phyloP scores from a whole-genome alignment of 1,140 invertebrate genomes.

The Ctenoplectra terminalis region DNA sequence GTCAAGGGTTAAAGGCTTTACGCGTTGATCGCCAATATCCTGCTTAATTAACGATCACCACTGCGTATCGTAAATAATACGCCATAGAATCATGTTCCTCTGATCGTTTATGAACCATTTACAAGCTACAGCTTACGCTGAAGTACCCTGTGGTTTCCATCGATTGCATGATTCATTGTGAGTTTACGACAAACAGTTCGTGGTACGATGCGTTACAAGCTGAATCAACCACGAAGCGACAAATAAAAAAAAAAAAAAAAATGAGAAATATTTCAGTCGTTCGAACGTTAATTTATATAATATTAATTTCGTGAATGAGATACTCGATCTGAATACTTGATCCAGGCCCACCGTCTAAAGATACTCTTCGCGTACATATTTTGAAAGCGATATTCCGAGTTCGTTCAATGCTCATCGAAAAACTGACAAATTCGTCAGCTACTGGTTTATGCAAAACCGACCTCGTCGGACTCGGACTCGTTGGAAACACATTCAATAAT shows the following conservation, averaged over 20 bases:
- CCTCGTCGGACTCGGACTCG: background rate
- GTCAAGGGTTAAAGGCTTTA: background rate
- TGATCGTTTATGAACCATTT: background rate
- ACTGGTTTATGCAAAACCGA: slow-evolving; percentile 3
- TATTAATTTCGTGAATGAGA: too few species aligned
- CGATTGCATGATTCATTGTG: too few species aligned
- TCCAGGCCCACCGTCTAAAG: too few species aligned
- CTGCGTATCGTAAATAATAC: background rate
- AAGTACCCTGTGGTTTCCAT: too few species aligned
- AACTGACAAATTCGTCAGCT: background rate
- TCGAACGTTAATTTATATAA: too few species aligned
- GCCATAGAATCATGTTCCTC: background rate
- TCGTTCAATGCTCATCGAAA: background rate
- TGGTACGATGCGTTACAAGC: background rate
- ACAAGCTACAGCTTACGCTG: too few species aligned
- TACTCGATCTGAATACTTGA: too few species aligned
- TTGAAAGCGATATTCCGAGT: background rate
- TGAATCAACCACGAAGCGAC: background rate
- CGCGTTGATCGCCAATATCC: background rate
- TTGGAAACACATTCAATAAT: background rate
- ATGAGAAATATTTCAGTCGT: too few species aligned
- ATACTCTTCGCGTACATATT: too few species aligned
- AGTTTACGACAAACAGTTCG: background rate
- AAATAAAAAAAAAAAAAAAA: too few species aligned
- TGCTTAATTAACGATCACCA: slow-evolving; percentile 1